Evolutionary conservation across 1,140 invertebrate genomes (phyloP), one percentile per base, ranked within the genome.

Genomic region (Lordiphosa clarofinis): DNA sequence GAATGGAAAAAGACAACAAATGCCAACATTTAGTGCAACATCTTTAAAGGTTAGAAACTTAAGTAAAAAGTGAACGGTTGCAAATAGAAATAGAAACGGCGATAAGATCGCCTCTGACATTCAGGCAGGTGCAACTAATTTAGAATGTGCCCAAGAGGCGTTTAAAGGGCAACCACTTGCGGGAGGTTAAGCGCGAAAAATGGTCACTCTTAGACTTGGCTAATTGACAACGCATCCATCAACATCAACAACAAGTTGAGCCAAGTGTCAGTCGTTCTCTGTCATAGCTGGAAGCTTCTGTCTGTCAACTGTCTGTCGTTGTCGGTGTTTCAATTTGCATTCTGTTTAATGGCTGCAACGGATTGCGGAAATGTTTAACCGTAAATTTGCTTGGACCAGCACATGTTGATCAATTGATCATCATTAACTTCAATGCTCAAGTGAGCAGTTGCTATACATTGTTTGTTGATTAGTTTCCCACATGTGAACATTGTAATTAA

Each of bases 61-160:
- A 60, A 68, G 56, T 55, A 63, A 50, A 56, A 81, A 84, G 78
- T 78, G 73, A 84, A 72, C 64, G 78, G 52, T 76, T 49, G 52
- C 55, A 78, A 78, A 68, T 73, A 64, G 57, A 84, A 73, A 73
- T 82, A 75, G 72, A 81, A 75, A 71, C 53, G 13, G 24, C 54
- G 78, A 84, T 84, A 84, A 69, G 40, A 84, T 84, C 78, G 56
- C 60, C 44, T 11, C 57, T 84, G 78, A 84, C 78, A 84, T 84
- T 84, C 79, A 84, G 48, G 46, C 42, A 42, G 54, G 73, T 47
- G 61, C 64, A 62, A 70, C 66, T 82, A 67, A 70, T 68, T 73
- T 78, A 72, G 78, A 84, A 84, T 60, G 63, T 63, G 78, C 57
- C 43, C 52, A 39, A 73, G 52, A 72, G 46, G 50, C 52, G 56